Evolutionary conservation across 2,113 vertebrate species (phyloP).

Genomic region (Todiramphus saurophagus): DNA sequence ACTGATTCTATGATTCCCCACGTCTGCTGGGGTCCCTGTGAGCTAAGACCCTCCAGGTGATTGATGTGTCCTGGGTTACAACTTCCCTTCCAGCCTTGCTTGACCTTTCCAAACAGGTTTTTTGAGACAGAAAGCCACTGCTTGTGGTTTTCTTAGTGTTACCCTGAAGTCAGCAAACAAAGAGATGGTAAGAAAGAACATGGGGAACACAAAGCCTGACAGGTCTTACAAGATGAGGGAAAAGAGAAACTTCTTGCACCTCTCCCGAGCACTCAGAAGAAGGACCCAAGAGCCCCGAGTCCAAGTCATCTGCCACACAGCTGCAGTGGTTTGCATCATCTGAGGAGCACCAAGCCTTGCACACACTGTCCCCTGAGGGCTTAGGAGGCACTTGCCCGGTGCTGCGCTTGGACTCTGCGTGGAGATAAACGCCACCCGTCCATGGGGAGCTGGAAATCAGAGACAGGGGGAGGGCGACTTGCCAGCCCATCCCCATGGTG

Average conservation of each 20-base stretch:
- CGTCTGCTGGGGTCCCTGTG: not conserved
- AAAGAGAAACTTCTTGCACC: fast-evolving
- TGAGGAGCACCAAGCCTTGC: not conserved
- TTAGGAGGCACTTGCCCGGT: fast-evolving
- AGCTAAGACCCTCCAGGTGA: not conserved
- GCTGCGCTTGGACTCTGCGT: fast-evolving
- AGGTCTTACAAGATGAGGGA: not conserved
- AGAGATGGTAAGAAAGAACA: not conserved
- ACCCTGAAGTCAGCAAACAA: not conserved
- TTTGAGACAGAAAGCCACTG: not conserved
- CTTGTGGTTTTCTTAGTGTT: fast-evolving
- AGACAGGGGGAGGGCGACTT: fast-evolving
- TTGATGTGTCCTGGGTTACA: fast-evolving
- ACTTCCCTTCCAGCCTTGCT: not conserved
- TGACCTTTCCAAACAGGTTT: not conserved
- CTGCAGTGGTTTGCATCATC: fast-evolving
- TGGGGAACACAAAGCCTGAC: not conserved
- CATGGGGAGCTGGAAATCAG: not conserved
- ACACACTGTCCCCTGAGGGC: too few relatives aligned
- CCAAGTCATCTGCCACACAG: not conserved
- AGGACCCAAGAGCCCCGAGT: not conserved
- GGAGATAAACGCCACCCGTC: not conserved
- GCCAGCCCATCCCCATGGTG: fast-evolving
- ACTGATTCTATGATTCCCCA: not conserved
- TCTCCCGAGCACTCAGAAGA: too few relatives aligned